A percentile compares a stretch with the other conserved stretches of the same genome.
Evolutionary conservation across 2,797 vertebrate species (phyloP).

Genomic region (Thalassophryne amazonica): DNA sequence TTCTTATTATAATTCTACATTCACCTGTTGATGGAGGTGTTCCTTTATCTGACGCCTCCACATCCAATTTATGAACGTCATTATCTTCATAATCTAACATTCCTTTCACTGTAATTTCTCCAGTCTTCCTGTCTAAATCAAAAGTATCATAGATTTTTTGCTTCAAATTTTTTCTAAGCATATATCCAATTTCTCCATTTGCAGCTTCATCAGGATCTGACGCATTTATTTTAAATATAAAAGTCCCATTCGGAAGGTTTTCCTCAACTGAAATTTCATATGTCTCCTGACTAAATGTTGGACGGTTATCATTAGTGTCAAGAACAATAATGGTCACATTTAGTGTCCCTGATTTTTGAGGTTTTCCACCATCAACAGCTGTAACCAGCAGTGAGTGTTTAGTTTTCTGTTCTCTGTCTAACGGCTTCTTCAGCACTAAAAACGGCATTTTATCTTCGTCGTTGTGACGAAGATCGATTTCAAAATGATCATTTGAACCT

Average conservation of each 20-base stretch:
- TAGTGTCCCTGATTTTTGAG: constrained; percentile 31
- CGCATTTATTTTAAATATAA: constrained; percentile 46
- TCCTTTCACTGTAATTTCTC: constrained; percentile 40
- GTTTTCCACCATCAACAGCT: constrained; percentile 64
- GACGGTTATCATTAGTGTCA: constrained; percentile 58
- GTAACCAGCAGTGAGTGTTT: constrained; percentile 43
- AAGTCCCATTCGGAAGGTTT: constrained; percentile 6
- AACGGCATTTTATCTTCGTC: constrained; percentile 72
- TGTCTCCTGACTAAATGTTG: constrained; percentile 43
- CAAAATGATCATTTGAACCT: constrained; percentile 57
- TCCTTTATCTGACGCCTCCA: constrained; percentile 51
- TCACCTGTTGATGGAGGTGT: not conserved
- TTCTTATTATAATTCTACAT: constrained; percentile 40
- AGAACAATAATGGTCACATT: constrained; percentile 32
- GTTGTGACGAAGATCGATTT: constrained; percentile 63
- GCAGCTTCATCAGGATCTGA: constrained; percentile 52
- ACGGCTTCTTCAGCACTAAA: constrained; percentile 60
- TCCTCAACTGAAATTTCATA: constrained; percentile 35
- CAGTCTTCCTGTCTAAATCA: constrained; percentile 36
- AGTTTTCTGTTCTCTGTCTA: constrained; percentile 56
- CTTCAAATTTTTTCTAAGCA: constrained; percentile 24
- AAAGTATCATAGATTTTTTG: constrained; percentile 46
- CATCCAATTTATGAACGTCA: constrained; percentile 46
- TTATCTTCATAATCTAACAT: constrained; percentile 48
- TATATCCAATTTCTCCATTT: constrained; percentile 25